Conservation (phyloP, 2,888 invertebrate genomes). For the Ptilodon capucinus region DNA sequence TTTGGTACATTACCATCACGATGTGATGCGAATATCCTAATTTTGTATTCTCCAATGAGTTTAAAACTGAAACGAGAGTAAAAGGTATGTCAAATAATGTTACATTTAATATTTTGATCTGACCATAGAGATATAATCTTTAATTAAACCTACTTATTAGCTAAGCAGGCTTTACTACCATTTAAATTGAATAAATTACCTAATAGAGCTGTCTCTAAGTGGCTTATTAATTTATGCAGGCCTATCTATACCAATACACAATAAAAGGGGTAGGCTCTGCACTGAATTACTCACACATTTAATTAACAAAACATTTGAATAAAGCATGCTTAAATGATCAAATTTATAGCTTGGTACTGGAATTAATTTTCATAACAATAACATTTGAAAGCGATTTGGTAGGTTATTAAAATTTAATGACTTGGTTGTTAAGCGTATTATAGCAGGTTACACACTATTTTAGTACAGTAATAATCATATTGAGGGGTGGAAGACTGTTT, state of each 20-base stretch:
- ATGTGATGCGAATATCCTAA: conserved; percentile 73
- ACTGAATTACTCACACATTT: conserved; percentile 1
- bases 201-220: background rate
- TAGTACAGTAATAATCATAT: too few species aligned
- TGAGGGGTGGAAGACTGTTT: too few species aligned
- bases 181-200: background rate
- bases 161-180: background rate
- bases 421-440: too few species aligned
- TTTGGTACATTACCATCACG: conserved; percentile 80
- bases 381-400: too few species aligned
- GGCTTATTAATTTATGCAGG: too few species aligned
- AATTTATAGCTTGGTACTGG: too few species aligned
- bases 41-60: conserved; percentile 65
- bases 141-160: conserved; percentile 18
- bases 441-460: too few species aligned
- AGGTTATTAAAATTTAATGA: too few species aligned
- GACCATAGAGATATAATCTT: conserved; percentile 6
- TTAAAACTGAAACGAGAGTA: conserved; percentile 50
- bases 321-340: too few species aligned
- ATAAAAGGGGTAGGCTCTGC: background rate
- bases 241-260: too few species aligned
- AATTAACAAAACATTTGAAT: too few species aligned
- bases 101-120: background rate
- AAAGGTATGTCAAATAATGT: conserved; percentile 51
- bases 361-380: too few species aligned